Evolutionary conservation across 1,140 invertebrate genomes (phyloP), one percentile per base, ranked within the genome.

Genomic region (Macrosteles quadrilineatus): DNA sequence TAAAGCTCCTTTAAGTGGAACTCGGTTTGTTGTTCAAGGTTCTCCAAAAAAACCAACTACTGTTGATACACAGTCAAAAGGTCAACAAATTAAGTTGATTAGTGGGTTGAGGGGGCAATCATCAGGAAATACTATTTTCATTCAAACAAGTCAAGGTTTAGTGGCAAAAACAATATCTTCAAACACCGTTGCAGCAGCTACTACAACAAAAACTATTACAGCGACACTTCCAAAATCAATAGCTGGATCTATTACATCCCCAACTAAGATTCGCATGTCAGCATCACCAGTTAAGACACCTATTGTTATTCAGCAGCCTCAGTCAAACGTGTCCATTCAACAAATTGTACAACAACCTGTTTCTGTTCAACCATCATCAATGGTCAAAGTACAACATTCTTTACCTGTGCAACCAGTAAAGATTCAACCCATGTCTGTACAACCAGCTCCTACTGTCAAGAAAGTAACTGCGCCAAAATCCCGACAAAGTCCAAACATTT

Each of bases 401-500:
- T 11, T 43, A 11, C 9, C 17, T 43, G 11, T 14, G 21, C 47
- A 53, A 53, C 47, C 47, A 6, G 11, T 14, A 53, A 53, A 14
- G 4, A 53, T 53, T 53, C 47, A 53, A 19, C 47, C 4, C 11
- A 17, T 11, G 47, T 53, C 11, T 19, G n/a, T 4, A 11, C 11
- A 53, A 6, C 21, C 55, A 6, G 25, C 55, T 29, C 21, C 55
- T 27, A 4, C 55, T 27, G 23, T 25, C n/a, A 69, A 63, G 30
- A 63, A 40, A 69, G 29, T 47, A 23, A 29, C 55, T 40, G 67
- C 40, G 1, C 55, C 23, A 31, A 72, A 72, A 67, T n/a, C 36
- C 11, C 64, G 40, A 53, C 69, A 55, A 29, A 68, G 67, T 66
- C 73, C 73, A 21, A 73, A 73, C 45, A 73, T 73, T 45, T 47